Conservation (phyloP, 2,797 vertebrate species). For the Manis javanica region DNA sequence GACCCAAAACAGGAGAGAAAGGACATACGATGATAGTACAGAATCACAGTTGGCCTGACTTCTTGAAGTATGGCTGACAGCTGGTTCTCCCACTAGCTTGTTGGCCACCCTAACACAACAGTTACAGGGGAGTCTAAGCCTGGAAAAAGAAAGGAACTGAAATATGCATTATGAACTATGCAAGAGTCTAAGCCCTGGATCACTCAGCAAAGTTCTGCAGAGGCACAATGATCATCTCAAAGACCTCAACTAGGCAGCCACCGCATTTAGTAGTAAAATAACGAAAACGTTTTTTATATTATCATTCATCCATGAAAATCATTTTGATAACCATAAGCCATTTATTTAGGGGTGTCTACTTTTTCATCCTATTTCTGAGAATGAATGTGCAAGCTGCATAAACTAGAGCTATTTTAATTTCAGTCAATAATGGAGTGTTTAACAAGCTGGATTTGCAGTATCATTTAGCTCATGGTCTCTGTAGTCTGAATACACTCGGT, state of each 20-base stretch:
- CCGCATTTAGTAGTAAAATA: neutral
- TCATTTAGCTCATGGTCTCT: constrained; percentile 60
- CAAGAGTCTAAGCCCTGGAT: neutral
- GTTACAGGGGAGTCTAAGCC: neutral
- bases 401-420: constrained; percentile 63
- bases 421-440: constrained; percentile 69
- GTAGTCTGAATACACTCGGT: constrained; percentile 53
- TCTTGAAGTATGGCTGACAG: neutral
- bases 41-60: neutral
- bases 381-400: constrained; percentile 64
- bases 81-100: neutral
- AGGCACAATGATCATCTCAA: neutral
- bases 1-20: neutral
- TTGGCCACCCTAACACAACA: rapidly evolving
- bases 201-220: neutral
- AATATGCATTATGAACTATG: neutral
- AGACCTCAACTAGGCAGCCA: neutral
- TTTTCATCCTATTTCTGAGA: constrained; percentile 58
- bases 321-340: constrained; percentile 64
- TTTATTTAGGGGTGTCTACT: constrained; percentile 13
- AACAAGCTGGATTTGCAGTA: constrained; percentile 77
- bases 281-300: constrained; percentile 39
- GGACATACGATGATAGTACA: neutral
- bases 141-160: neutral
- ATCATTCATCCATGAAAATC: constrained; percentile 61